phyloP scores from a whole-genome alignment of 2,113 vertebrate genomes.

The Nannospalax galili region DNA sequence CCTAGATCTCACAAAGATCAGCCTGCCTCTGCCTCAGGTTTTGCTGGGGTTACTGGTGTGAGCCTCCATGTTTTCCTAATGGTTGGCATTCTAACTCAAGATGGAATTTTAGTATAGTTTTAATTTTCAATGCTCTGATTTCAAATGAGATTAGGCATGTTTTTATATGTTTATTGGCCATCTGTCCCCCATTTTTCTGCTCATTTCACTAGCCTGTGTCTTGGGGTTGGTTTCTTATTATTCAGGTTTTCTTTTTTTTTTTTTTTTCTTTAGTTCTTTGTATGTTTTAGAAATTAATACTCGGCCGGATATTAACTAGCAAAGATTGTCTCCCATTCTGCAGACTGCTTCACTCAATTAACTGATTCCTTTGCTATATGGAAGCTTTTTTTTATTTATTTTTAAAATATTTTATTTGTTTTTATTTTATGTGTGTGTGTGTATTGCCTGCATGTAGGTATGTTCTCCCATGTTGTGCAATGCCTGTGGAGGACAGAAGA shows the following conservation, averaged over 20 bases:
- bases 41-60: too few species aligned
- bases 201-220: not conserved
- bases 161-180: too few species aligned
- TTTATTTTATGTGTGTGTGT: too few species aligned
- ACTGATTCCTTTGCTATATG: not conserved
- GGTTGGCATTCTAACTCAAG: not conserved
- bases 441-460: too few species aligned
- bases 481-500: too few species aligned
- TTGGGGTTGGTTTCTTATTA: not conserved
- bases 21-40: too few species aligned
- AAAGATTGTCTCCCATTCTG: not conserved
- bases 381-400: not conserved
- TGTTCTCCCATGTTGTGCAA: too few species aligned
- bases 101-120: not conserved
- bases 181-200: not conserved
- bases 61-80: not conserved
- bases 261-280: too few species aligned
- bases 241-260: not conserved
- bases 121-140: not conserved
- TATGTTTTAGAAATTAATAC: not conserved
- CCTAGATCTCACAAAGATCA: too few species aligned
- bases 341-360: not conserved
- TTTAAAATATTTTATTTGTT: too few species aligned
- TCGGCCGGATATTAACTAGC: not conserved
- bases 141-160: not conserved